Conservation (phyloP, 2,113 vertebrate genomes). For the Stercorarius parasiticus region DNA sequence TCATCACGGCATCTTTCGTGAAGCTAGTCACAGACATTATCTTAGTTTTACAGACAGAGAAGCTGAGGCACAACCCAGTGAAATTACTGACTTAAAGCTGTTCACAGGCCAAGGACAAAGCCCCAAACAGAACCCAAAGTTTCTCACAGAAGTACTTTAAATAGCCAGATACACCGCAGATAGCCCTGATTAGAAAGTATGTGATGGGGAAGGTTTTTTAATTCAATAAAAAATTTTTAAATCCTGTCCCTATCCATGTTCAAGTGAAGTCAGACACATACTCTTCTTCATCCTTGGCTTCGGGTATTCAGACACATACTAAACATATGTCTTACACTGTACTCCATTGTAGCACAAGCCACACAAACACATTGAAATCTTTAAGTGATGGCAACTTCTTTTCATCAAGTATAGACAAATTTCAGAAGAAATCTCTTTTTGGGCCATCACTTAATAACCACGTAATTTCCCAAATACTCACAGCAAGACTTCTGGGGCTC, state of each 20-base stretch:
- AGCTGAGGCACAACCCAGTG: neutral
- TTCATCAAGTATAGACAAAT: neutral
- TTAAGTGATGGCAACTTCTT: neutral
- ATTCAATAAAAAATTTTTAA: neutral
- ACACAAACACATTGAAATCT: neutral
- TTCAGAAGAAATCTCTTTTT: neutral
- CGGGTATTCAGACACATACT: neutral
- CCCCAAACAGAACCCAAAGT: neutral
- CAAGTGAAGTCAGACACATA: neutral
- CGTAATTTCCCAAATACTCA: neutral
- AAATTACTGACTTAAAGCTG: neutral
- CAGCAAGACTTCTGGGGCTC: neutral
- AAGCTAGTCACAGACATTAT: neutral
- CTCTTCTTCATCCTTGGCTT: neutral
- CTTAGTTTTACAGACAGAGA: neutral
- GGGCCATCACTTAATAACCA: neutral
- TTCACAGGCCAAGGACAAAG: neutral
- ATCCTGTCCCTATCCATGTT: neutral
- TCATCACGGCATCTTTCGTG: neutral
- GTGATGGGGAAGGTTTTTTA: fast-evolving
- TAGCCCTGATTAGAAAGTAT: neutral
- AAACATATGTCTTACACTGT: neutral
- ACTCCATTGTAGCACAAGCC: neutral
- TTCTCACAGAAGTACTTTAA: neutral
- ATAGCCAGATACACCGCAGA: neutral